phyloP scores from a whole-genome alignment of 1,140 invertebrate genomes.

The Pseudomyrmex sp. region DNA sequence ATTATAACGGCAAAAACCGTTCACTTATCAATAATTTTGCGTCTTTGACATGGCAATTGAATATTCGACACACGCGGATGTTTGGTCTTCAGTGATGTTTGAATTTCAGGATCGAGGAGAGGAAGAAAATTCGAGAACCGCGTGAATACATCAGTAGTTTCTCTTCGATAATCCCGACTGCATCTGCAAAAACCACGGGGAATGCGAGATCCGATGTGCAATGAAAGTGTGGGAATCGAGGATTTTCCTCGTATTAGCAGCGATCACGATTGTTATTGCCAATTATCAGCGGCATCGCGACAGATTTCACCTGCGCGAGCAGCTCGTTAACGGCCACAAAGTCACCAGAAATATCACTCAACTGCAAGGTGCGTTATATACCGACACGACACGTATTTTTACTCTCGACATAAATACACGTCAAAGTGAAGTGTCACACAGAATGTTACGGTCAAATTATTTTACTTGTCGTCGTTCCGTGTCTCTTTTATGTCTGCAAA shows the following conservation, averaged over 20 bases:
- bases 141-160: constrained; percentile 14
- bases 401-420: not conserved
- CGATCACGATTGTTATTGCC: constrained; percentile 80
- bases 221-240: constrained; percentile 80
- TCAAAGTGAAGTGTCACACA: not conserved
- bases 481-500: not conserved
- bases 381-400: not conserved
- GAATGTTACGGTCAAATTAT: not conserved
- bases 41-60: not conserved
- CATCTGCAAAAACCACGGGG: constrained; percentile 72
- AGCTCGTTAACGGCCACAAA: constrained; percentile 69
- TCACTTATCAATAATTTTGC: not conserved
- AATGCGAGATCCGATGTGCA: constrained; percentile 81
- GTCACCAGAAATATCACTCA: constrained; percentile 74
- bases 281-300: constrained; percentile 79
- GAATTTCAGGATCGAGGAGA: constrained; percentile 51
- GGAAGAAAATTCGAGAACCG: not conserved
- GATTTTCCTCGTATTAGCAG: constrained; percentile 79
- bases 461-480: not conserved
- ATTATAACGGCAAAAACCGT: too few species aligned
- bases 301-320: constrained; percentile 72
- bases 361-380: constrained; percentile 75
- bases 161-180: constrained; percentile 35
- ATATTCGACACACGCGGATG: not conserved
- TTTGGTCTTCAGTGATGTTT: constrained; percentile 56